Percentiles rank a stretch among this genome's conserved stretches.
Evolutionary conservation across 2,888 invertebrate species (phyloP).

Genomic region (Acrobasis repandana): DNA sequence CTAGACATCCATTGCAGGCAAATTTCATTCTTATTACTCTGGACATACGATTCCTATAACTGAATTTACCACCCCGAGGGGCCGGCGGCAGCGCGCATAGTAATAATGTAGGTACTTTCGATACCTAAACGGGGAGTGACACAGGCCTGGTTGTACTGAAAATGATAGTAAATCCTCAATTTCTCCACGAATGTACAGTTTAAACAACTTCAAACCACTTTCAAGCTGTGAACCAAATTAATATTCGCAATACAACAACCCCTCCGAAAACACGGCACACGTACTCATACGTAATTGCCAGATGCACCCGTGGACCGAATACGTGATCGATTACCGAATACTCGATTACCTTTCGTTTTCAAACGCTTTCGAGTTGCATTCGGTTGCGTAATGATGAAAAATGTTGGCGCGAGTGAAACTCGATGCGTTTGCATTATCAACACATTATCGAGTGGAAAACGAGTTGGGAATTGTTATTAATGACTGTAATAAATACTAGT

Average conservation of each 20-base stretch:
- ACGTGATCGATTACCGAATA: conserved; percentile 43
- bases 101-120: too few relatives aligned
- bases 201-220: neutral
- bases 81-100: too few relatives aligned
- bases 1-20: too few relatives aligned
- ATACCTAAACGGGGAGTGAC: too few relatives aligned
- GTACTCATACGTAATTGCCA: conserved; percentile 13
- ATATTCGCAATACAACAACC: conserved; percentile 13
- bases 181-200: too few relatives aligned
- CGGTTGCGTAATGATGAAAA: conserved; percentile 45
- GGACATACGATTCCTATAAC: too few relatives aligned
- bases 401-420: conserved; percentile 19
- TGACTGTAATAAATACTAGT: neutral
- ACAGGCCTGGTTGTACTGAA: too few relatives aligned
- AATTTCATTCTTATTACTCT: too few relatives aligned
- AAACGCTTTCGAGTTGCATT: conserved; percentile 48
- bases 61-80: too few relatives aligned
- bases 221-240: neutral
- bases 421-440: conserved; percentile 10
- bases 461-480: neutral
- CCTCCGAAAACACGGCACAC: conserved; percentile 12
- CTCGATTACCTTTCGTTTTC: conserved; percentile 61
- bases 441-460: neutral
- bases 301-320: conserved; percentile 51
- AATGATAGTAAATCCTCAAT: too few relatives aligned